Evolutionary conservation across 1,140 invertebrate genomes (phyloP), one percentile per base, ranked within the genome.

Genomic region (Portunus trituberculatus): DNA sequence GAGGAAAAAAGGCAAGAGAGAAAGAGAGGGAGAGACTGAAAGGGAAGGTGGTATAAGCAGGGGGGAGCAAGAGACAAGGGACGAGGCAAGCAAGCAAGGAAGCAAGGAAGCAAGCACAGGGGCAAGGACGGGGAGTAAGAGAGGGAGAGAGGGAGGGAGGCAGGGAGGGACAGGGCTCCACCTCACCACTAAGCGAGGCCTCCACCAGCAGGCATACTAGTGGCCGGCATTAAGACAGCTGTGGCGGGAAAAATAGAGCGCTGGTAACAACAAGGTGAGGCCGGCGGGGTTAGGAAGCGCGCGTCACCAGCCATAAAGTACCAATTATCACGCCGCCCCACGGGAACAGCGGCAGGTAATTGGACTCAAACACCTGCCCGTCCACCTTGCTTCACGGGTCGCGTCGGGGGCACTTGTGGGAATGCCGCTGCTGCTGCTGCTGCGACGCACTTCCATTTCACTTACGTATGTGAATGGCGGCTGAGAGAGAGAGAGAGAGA

Each of bases 401-500:
- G 25, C 12, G 67, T 76, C n/a, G 20, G 8, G 67, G 6, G 6
- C 20, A 76, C 67, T n/a, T 76, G 39, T 39, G 67, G 67, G 25
- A 76, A 76, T 76, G 67, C 39, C 6, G 39, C 39, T 39, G 39
- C 39, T 39, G 39, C 39, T 39, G 39, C 39, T 39, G 39, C 67
- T 76, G 20, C 67, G 67, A 20, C 67, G 67, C 67, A n/a, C 67
- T 76, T n/a, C 16, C 67, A n/a, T 76, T 76, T 14, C 52, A 59
- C 52, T 59, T 59, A 59, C 52, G 16, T 59, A 14, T 59, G 16
- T 39, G 39, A 25, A 83, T 29, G 29, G 76, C 4, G 29, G 83
- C 25, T 14, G 28, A 28, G 83, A 86, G 83, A 86, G 83, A 86
- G 83, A 86, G 83, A 86, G 83, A 86, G 83, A 86, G 83, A 86